Base-by-base conservation (phyloP, 2,797 vertebrate species). In the Catostomus latipinnis region DNA sequence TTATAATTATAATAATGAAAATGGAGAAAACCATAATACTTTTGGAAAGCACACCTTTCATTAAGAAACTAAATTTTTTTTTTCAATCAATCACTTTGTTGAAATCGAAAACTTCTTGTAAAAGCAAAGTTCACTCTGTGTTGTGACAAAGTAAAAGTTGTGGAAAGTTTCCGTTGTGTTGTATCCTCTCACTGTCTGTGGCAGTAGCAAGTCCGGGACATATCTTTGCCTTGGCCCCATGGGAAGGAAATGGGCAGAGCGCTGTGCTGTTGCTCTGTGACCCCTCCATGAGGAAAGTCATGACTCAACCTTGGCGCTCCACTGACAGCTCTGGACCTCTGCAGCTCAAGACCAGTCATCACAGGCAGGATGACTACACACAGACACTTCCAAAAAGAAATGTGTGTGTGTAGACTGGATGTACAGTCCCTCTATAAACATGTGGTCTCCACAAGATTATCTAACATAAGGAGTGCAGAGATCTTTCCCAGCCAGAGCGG, bases 211-310 rank as follows among this genome's bases (percentile, higher is more conserved):
- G 90, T 90, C 80, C 34, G 86, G 88, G 89, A 92, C 90, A 92
- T 89, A 92, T 93, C 90, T 91, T 93, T 89, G 83, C 88, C 90
- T 89, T 88, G 87, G 88, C 87, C 83, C 88, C 85, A 90, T 90
- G 92, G 92, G 93, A 93, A 91, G 92, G 93, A 94, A 75, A 90
- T 82, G 75, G 88, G 90, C 88, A 88, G 89, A 92, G 89, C 88
- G 81, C 85, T 88, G 89, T 88, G 89, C 87, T 89, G 90, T 92
- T 91, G 91, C 62, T 90, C 89, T 88, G 85, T 92, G 93, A 93
- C 92, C 91, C 89, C 88, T 79, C 65, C 34, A 82, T 80, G 85
- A 86, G 85, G 86, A 90, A 87, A 90, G 90, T 90, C 90, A 90
- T 89, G 89, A 89, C 87, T 90, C 88, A 89, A 93, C 92, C 92